Conservation (phyloP, 1,140 invertebrate genomes). For the Drosophila bipectinata region DNA sequence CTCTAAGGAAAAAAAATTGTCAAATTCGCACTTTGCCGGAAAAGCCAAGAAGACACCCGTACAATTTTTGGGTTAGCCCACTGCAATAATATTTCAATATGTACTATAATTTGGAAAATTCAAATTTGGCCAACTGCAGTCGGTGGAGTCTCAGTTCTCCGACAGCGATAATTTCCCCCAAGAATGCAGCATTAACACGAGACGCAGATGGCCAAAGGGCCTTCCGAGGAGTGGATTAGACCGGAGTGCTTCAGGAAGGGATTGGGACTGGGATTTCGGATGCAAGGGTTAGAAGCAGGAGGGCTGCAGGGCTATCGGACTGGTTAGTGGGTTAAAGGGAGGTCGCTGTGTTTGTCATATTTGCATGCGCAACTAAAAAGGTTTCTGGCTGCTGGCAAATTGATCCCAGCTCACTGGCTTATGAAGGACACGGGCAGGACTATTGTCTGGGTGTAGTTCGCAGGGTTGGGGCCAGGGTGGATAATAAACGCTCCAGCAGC, state of each 20-base stretch:
- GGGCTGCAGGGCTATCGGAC: not conserved
- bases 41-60: slow-evolving; percentile 20
- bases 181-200: slow-evolving; percentile 79
- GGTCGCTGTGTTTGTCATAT: slow-evolving; percentile 74
- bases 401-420: slow-evolving; percentile 79
- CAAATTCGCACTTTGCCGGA: slow-evolving; percentile 75
- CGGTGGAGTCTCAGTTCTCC: slow-evolving; percentile 15
- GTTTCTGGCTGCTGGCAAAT: slow-evolving; percentile 79
- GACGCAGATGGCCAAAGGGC: slow-evolving; percentile 69
- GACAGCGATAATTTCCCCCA: slow-evolving; percentile 79
- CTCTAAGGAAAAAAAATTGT: slow-evolving; percentile 47
- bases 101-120: slow-evolving; percentile 73
- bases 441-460: slow-evolving; percentile 27
- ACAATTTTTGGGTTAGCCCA: slow-evolving; percentile 61
- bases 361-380: slow-evolving; percentile 80
- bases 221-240: slow-evolving; percentile 44
- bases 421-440: slow-evolving; percentile 69
- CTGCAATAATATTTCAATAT: slow-evolving; percentile 83
- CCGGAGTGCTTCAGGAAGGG: slow-evolving; percentile 41
- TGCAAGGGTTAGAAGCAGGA: not conserved
- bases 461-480: slow-evolving; percentile 12
- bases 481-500: slow-evolving; percentile 69
- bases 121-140: slow-evolving; percentile 62
- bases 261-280: slow-evolving; percentile 12
- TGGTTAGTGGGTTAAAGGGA: not conserved